phyloP scores from a whole-genome alignment of 2,888 invertebrate genomes.

The Drosophila flavopinicola region DNA sequence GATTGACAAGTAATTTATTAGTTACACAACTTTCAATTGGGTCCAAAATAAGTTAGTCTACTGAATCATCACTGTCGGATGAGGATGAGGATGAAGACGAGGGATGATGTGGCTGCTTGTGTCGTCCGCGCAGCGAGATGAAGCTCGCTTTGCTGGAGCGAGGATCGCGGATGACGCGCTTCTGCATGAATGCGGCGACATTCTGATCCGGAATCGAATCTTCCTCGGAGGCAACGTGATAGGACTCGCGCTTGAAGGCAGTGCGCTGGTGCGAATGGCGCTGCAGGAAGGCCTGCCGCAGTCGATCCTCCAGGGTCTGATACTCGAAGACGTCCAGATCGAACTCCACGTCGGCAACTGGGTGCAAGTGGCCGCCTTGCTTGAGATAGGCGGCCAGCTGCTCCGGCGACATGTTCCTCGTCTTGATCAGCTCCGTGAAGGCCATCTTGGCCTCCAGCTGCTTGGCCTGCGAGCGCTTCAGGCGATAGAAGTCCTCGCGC shows the following conservation, averaged over 20 bases:
- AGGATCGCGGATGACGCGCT: conserved; percentile 7
- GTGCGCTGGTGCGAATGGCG: conserved; percentile 10
- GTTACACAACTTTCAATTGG: background rate
- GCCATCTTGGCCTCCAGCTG: conserved; percentile 71
- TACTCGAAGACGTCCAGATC: conserved; percentile 28
- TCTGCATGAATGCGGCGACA: background rate
- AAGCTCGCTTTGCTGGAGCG: conserved; percentile 26
- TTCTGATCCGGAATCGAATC: background rate
- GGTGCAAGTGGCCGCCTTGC: conserved; percentile 13
- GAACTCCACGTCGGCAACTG: conserved; percentile 53
- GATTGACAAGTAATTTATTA: background rate
- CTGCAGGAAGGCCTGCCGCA: background rate
- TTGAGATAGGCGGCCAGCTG: conserved; percentile 39
- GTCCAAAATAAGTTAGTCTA: background rate
- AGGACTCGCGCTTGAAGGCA: background rate
- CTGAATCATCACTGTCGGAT: background rate
- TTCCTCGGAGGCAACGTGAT: too few species aligned
- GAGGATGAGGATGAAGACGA: background rate
- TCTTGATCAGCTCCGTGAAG: conserved; percentile 63
- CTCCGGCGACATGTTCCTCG: conserved; percentile 51
- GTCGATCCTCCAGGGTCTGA: background rate
- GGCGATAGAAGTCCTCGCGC: conserved; percentile 81
- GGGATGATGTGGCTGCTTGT: background rate
- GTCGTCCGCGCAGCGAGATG: background rate
- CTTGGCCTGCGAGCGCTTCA: conserved; percentile 80